Percentiles rank a stretch among this genome's conserved stretches.
Evolutionary conservation across 2,888 invertebrate species (phyloP).

Genomic region (Scaptomyza parva): DNA sequence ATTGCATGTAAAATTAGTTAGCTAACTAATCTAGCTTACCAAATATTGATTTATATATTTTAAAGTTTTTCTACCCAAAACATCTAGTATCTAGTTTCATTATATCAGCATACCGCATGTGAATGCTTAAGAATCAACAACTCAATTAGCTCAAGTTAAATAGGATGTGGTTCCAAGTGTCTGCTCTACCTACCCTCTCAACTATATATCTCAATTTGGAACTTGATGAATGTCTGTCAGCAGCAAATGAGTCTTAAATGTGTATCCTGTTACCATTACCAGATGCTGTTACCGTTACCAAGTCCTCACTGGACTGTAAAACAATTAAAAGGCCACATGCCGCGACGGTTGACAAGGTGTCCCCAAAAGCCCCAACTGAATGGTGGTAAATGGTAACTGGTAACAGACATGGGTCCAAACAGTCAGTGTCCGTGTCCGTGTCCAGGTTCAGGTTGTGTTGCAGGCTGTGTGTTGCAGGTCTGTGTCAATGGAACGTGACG

Average conservation of each 20-base stretch:
- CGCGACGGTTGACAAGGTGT: not conserved
- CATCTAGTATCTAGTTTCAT: too few species aligned
- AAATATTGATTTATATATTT: too few species aligned
- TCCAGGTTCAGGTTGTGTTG: not conserved
- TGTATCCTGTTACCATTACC: constrained; percentile 1
- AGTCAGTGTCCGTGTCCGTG: constrained; percentile 6
- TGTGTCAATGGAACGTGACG: constrained; percentile 63
- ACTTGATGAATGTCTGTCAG: constrained; percentile 15
- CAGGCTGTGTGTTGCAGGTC: constrained; percentile 15
- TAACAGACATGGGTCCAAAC: not conserved
- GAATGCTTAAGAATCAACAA: constrained; percentile 1
- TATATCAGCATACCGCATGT: too few species aligned
- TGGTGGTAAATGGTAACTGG: constrained; percentile 5
- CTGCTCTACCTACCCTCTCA: not conserved
- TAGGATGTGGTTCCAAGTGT: not conserved
- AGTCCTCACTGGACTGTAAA: constrained; percentile 17
- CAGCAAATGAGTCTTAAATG: constrained; percentile 24
- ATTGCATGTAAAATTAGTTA: too few species aligned
- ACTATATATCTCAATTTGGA: constrained; percentile 9
- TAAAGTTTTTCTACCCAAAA: too few species aligned
- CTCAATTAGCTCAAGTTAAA: constrained; percentile 28
- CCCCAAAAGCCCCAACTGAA: not conserved
- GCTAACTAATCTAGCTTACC: too few species aligned
- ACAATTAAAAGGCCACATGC: constrained; percentile 47
- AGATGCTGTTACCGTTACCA: constrained; percentile 2